Evolutionary conservation across 2,888 invertebrate genomes (phyloP), one percentile per base, ranked within the genome.

Genomic region (Drosophila cracens): DNA sequence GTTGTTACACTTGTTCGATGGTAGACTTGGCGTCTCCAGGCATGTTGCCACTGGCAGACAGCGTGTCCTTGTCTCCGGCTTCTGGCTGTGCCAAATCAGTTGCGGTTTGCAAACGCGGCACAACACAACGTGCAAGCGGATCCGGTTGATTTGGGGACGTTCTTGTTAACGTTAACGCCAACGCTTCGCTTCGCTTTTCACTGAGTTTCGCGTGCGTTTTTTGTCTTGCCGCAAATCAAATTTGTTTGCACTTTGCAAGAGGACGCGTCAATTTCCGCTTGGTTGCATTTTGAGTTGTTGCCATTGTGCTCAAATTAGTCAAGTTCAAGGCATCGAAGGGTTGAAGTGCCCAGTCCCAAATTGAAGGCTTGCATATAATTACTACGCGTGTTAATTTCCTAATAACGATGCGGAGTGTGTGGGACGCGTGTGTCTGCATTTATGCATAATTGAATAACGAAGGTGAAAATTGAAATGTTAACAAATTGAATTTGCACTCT

Each of bases 61-160:
- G 83, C 69, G 75, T 74, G 80, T 81, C 76, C 79, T 81, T 79
- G 68, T 59, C 69, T 61, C 57, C 48, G 64, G 57, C 63, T 43
- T 65, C 21, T 29, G 51, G 51, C 57, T 59, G 43, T 33, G 58
- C 61, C 65, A 57, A 68, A 72, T 92, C 92, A 92, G 92, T 92
- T 92, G 92, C 92, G 91, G 90, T 91, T 92, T 90, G 88, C 80
- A 83, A 76, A 76, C 90, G 85, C 85, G 87, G 79, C 87, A 87
- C 77, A 79, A 80, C 83, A 90, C 90, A 89, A 80, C 87, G 79
- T 81, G 82, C 75, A 61, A 71, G 70, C 87, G 88, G 81, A 62
- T 46, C 13, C 62, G 60, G 25, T 36, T 54, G 4, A 46, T 43
- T 38, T n/a, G 38, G 29, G 16, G 4, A 7, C 40, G 36, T 73